Percentiles rank a stretch among this genome's conserved stretches.
Evolutionary conservation across 2,113 vertebrate genomes (phyloP).

Genomic region (Lepidothrix coronata): DNA sequence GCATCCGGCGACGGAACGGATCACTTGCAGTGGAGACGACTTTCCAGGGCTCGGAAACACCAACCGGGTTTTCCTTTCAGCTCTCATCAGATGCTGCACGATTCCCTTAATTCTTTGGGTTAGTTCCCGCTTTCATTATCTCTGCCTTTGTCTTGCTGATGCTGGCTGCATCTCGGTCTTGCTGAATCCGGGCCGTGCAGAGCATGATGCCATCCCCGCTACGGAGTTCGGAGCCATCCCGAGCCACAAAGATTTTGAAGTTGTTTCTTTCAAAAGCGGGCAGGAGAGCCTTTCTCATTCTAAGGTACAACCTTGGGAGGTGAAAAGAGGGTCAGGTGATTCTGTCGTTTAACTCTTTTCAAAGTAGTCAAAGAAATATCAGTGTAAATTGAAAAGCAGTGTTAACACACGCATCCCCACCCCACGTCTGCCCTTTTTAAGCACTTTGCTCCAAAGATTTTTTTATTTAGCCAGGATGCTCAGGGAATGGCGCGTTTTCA

Average conservation of each 20-base stretch:
- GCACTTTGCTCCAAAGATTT: not conserved
- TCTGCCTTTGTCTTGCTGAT: not conserved
- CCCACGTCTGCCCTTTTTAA: not conserved
- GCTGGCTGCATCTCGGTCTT: not conserved
- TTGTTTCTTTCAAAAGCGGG: not conserved
- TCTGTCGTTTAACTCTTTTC: not conserved
- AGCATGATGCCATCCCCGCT: not conserved
- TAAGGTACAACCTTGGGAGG: not conserved
- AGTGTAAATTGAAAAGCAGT: not conserved
- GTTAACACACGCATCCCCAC: not conserved
- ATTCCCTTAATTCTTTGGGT: not conserved
- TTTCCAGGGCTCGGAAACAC: not conserved
- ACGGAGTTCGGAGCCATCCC: no score
- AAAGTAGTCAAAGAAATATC: not conserved
- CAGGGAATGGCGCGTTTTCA: not conserved
- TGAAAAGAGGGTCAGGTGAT: not conserved
- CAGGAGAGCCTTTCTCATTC: not conserved
- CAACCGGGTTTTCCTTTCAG: not conserved
- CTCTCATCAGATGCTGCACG: not conserved
- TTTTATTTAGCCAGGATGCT: not conserved
- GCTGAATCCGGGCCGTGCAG: not conserved
- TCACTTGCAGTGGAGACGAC: not conserved
- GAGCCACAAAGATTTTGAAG: not conserved
- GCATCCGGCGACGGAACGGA: accelerated
- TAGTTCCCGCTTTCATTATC: not conserved